Conservation (phyloP, 2,113 vertebrate species). For the Clinocottus analis region DNA sequence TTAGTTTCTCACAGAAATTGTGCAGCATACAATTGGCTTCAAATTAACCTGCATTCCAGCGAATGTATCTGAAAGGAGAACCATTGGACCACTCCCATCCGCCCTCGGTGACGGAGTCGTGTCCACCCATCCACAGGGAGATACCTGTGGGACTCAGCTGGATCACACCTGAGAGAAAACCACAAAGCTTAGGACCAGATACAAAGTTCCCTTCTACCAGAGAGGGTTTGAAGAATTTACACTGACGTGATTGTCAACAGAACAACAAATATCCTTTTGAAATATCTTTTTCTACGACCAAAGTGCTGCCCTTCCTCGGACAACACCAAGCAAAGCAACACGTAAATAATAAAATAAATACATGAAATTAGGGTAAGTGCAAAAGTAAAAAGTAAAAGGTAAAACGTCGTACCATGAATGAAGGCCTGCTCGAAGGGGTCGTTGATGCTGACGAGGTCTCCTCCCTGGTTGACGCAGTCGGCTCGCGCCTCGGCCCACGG, state of each 20-base stretch:
- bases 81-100: constrained; percentile 84
- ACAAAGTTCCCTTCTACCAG: neutral
- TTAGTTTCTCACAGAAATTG: neutral
- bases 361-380: neutral
- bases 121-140: constrained; percentile 84
- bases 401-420: constrained; percentile 72
- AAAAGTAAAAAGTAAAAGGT: no score
- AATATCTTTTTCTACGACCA: no score
- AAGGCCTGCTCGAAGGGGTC: constrained; percentile 81
- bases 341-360: neutral
- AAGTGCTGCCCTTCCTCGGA: no score
- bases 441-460: constrained; percentile 82
- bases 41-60: constrained; percentile 78
- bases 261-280: no score
- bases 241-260: no score
- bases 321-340: no score
- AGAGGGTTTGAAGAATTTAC: neutral
- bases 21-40: neutral
- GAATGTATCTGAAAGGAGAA: constrained; percentile 82
- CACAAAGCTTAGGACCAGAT: neutral
- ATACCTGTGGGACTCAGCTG: constrained; percentile 76
- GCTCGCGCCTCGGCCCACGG: constrained; percentile 81
- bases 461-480: constrained; percentile 83
- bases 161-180: constrained; percentile 70
- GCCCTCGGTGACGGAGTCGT: constrained; percentile 81